These are phyloP conservation scores for Pecten maximus DNA, from an alignment of 2,888 invertebrate genomes.

Conservation along the genomic window DNA sequence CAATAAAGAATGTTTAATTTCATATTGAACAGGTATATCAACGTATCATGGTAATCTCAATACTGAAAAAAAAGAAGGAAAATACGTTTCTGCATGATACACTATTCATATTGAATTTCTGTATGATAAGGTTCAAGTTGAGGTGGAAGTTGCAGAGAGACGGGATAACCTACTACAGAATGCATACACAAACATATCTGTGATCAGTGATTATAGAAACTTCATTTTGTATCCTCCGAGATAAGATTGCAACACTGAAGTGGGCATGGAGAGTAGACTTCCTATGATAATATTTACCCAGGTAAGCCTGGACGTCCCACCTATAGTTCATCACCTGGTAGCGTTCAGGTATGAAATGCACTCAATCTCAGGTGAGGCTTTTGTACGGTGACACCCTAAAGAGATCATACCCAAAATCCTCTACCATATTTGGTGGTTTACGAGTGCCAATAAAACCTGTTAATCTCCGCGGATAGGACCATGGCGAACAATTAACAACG, in stretches of 20 bases:
- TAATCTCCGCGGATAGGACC: background rate
- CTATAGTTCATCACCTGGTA: background rate
- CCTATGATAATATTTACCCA: constrained; percentile 9
- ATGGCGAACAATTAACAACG: background rate
- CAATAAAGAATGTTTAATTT: too few species aligned
- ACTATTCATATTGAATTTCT: background rate
- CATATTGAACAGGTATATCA: too few species aligned
- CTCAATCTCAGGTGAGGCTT: constrained; percentile 3
- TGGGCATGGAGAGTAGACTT: background rate
- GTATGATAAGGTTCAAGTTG: background rate
- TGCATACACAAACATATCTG: background rate
- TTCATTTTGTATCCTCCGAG: background rate
- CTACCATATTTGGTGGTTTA: constrained; percentile 4
- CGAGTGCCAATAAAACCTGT: background rate
- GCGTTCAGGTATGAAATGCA: constrained; percentile 8
- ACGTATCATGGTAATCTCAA: background rate
- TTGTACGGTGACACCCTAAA: background rate
- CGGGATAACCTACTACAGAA: background rate
- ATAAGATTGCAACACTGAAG: background rate
- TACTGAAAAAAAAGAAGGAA: background rate
- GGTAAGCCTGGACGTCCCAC: constrained; percentile 24
- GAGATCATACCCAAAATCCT: background rate
- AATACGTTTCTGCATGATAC: too few species aligned
- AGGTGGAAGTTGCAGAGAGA: background rate
- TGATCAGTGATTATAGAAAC: background rate